phyloP scores from a whole-genome alignment of 2,113 vertebrate species.

The Serinus canaria region DNA sequence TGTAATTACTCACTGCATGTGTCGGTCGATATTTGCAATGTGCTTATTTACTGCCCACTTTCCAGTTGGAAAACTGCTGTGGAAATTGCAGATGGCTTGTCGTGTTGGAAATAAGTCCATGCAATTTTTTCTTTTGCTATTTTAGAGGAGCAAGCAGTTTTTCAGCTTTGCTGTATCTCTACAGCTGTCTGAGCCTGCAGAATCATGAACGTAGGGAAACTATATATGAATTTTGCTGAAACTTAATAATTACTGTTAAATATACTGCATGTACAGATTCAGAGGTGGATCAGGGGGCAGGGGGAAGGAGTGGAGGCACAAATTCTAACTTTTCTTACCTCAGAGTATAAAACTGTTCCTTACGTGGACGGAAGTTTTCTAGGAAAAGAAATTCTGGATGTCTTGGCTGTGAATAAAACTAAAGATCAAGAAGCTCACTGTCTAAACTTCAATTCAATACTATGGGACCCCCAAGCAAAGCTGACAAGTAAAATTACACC shows the following conservation, averaged over 20 bases:
- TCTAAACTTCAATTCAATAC: neutral
- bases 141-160: slow-evolving; percentile 34
- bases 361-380: neutral
- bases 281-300: neutral
- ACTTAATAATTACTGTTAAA: slow-evolving; percentile 12
- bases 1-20: slow-evolving; percentile 58
- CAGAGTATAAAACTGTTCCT: neutral
- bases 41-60: slow-evolving; percentile 53
- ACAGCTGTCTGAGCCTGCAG: slow-evolving; percentile 33
- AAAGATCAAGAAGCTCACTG: neutral
- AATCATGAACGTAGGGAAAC: slow-evolving; percentile 2
- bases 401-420: neutral
- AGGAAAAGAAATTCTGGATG: neutral
- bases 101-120: slow-evolving; percentile 54
- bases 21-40: slow-evolving; percentile 47
- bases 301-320: neutral
- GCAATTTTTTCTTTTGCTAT: neutral
- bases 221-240: slow-evolving; percentile 24
- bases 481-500: neutral
- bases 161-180: neutral
- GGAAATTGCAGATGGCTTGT: slow-evolving; percentile 33
- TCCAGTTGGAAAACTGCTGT: slow-evolving; percentile 17
- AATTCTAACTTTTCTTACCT: neutral
- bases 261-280: neutral
- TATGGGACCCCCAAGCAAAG: neutral